These are phyloP conservation scores for Graphium colonna DNA, from an alignment of 2,888 invertebrate species.

Conservation along the genomic window DNA sequence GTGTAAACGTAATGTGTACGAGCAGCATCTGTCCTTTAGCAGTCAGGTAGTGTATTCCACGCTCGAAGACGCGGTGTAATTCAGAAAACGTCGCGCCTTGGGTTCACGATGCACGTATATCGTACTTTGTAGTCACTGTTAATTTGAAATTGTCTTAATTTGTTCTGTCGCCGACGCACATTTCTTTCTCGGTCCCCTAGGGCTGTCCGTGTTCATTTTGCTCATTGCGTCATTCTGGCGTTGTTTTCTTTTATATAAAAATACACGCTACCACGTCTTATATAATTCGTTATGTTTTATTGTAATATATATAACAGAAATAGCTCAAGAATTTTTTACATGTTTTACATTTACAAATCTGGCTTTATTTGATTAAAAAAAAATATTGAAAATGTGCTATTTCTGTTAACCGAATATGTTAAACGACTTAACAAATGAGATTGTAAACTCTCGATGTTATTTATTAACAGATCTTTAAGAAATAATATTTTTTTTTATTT, in stretches of 20 bases:
- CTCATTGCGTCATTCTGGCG: background rate
- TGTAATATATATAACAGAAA: too few relatives aligned
- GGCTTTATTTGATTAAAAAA: too few relatives aligned
- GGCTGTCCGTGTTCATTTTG: background rate
- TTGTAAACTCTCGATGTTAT: too few relatives aligned
- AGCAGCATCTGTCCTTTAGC: constrained; percentile 36
- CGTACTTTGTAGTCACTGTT: constrained; percentile 64
- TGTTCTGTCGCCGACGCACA: constrained; percentile 59
- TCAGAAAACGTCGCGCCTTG: constrained; percentile 44
- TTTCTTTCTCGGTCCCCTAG: constrained; percentile 45
- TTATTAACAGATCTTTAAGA: too few relatives aligned
- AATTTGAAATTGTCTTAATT: constrained; percentile 75
- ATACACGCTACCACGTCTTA: too few relatives aligned
- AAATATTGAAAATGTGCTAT: too few relatives aligned
- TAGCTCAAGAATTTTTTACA: too few relatives aligned
- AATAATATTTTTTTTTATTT: too few relatives aligned
- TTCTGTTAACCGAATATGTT: too few relatives aligned
- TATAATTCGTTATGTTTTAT: too few relatives aligned
- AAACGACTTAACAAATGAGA: too few relatives aligned
- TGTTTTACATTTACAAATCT: too few relatives aligned
- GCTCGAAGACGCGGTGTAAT: constrained; percentile 33
- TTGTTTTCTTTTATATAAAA: background rate
- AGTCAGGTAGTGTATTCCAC: constrained; percentile 44
- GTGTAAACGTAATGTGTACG: constrained; percentile 30
- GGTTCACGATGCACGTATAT: constrained; percentile 54